A percentile compares a stretch with the other conserved stretches of the same genome.
phyloP scores from a whole-genome alignment of 2,113 vertebrate species.

The Acrocephalus kingi region DNA sequence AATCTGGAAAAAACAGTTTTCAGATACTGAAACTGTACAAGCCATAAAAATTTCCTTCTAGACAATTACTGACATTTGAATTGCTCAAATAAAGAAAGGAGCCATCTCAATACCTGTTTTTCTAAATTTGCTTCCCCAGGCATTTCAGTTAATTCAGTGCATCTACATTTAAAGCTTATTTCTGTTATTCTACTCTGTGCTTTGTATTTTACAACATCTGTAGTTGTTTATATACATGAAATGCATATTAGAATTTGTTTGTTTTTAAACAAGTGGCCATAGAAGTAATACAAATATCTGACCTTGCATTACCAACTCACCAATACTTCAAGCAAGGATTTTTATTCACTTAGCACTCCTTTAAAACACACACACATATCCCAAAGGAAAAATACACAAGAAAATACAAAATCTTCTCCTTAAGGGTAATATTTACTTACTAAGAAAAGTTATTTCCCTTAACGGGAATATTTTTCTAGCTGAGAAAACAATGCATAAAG shows the following conservation, averaged over 20 bases:
- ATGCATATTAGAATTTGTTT: not conserved
- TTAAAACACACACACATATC: not conserved
- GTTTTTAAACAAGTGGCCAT: not conserved
- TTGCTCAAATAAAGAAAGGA: not conserved
- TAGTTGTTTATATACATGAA: not conserved
- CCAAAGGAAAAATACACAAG: not conserved
- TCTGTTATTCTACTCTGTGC: not conserved
- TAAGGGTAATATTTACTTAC: not conserved
- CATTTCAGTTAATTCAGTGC: not conserved
- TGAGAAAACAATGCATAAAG: not conserved
- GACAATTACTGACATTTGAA: not conserved
- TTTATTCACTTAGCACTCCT: not conserved
- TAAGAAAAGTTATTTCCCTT: not conserved
- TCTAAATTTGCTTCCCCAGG: not conserved
- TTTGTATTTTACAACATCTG: not conserved
- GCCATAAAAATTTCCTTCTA: not conserved
- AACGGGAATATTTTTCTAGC: not conserved
- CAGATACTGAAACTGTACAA: not conserved
- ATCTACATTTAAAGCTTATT: not conserved
- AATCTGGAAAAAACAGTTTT: not conserved
- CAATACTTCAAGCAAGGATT: not conserved
- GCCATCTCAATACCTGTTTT: not conserved
- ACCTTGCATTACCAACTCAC: not conserved
- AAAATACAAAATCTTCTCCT: not conserved
- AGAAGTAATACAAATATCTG: not conserved